Evolutionary conservation across 2,113 vertebrate genomes (phyloP).

Genomic region (Struthidea cinerea): DNA sequence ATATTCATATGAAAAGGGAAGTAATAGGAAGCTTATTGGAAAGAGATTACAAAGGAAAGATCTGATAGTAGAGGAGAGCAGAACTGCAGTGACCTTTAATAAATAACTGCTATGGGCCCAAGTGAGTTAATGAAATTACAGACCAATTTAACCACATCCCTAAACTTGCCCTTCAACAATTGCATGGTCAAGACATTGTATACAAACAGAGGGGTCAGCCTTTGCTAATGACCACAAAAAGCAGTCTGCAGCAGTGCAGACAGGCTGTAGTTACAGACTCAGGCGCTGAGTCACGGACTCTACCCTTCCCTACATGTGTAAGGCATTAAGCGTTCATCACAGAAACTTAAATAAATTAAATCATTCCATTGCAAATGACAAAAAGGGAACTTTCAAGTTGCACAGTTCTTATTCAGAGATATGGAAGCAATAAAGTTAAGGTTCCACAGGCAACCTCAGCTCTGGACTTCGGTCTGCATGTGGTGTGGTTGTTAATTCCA

Average conservation of each 20-base stretch:
- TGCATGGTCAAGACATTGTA: not conserved
- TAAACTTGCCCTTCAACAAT: not conserved
- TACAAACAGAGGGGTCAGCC: slow-evolving; percentile 20
- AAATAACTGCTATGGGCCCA: not conserved
- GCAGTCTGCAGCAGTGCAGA: not conserved
- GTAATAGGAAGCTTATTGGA: not conserved
- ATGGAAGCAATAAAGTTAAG: slow-evolving; percentile 52
- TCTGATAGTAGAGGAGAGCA: not conserved
- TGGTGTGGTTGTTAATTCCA: not conserved
- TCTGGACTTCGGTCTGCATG: not conserved
- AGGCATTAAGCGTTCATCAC: slow-evolving; percentile 44
- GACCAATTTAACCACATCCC: slow-evolving; percentile 12
- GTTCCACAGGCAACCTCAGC: not conserved
- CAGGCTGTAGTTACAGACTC: not conserved
- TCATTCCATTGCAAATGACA: slow-evolving; percentile 36
- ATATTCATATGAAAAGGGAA: not conserved
- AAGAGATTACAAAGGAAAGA: not conserved
- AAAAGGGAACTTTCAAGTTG: slow-evolving; percentile 36
- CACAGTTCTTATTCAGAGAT: not conserved
- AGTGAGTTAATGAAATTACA: not conserved
- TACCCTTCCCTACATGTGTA: not conserved
- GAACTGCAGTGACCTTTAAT: not conserved
- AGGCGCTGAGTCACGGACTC: slow-evolving; percentile 3
- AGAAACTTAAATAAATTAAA: slow-evolving; percentile 59
- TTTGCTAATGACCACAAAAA: not conserved